phyloP scores from a whole-genome alignment of 2,113 vertebrate genomes.

The Chionomys nivalis region DNA sequence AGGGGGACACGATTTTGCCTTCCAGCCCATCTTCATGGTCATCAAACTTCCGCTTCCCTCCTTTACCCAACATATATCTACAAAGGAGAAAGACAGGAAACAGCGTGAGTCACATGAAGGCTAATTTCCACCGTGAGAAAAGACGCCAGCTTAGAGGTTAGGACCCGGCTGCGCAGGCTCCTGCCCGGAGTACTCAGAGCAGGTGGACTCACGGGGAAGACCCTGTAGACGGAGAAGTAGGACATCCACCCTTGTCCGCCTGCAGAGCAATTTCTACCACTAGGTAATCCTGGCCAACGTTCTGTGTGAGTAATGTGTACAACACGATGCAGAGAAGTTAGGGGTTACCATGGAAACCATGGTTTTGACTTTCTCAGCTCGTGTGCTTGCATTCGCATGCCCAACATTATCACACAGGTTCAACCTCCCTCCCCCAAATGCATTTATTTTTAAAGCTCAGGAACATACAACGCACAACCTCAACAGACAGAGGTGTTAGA shows the following conservation, averaged over 20 bases:
- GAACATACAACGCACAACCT: conserved; percentile 50
- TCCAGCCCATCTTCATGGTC: conserved; percentile 99
- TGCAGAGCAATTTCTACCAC: conserved; percentile 58
- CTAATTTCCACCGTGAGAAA: neutral
- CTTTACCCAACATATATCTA: conserved; percentile 99
- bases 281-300: conserved; percentile 60
- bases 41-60: conserved; percentile 99
- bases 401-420: conserved; percentile 66
- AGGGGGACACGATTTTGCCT: conserved; percentile 94
- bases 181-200: neutral
- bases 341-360: conserved; percentile 77
- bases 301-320: conserved; percentile 77
- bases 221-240: neutral
- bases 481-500: conserved; percentile 43
- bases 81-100: conserved; percentile 75
- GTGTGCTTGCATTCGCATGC: conserved; percentile 31
- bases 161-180: neutral
- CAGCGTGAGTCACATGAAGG: neutral
- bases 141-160: neutral
- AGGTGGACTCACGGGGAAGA: neutral
- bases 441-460: conserved; percentile 75
- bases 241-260: neutral
- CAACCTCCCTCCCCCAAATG: conserved; percentile 62
- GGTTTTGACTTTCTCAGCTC: conserved; percentile 78
- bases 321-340: conserved; percentile 68